Percentiles rank a stretch among this genome's conserved stretches.
These are phyloP conservation scores for Leucoma salicis DNA, from an alignment of 2,888 invertebrate species.

Conservation along the genomic window DNA sequence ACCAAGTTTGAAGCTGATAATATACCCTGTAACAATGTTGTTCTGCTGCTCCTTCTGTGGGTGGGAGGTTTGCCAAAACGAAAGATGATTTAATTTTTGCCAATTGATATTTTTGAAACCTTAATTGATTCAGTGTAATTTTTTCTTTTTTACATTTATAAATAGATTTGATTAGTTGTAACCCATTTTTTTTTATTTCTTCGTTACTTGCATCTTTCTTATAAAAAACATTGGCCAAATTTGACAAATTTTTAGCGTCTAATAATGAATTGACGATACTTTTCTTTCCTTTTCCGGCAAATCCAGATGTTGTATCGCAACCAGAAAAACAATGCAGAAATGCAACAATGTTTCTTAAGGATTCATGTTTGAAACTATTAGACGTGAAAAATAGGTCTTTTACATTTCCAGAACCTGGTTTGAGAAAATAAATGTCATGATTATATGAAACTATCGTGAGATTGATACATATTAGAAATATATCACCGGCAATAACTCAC, in stretches of 20 bases:
- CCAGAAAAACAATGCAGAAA: slow-evolving; percentile 21
- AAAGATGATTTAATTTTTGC: slow-evolving; percentile 23
- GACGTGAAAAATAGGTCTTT: slow-evolving; percentile 14
- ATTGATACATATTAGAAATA: too few species aligned
- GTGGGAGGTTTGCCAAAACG: slow-evolving; percentile 16
- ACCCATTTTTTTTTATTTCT: slow-evolving; percentile 14
- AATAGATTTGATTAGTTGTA: slow-evolving; percentile 18
- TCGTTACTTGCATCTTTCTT: slow-evolving; percentile 16
- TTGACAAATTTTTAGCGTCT: slow-evolving; percentile 2
- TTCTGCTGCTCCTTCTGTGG: slow-evolving; percentile 27
- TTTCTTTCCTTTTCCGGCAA: slow-evolving; percentile 25
- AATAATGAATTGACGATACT: slow-evolving; percentile 16
- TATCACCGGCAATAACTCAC: too few species aligned
- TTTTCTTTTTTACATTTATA: slow-evolving; percentile 11
- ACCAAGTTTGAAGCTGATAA: slow-evolving; percentile 20
- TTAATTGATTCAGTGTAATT: slow-evolving; percentile 22
- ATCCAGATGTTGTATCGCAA: slow-evolving; percentile 22
- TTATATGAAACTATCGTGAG: slow-evolving; percentile 18
- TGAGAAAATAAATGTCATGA: slow-evolving; percentile 14
- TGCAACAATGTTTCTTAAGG: slow-evolving; percentile 22
- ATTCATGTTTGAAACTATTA: slow-evolving; percentile 28
- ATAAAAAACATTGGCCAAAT: slow-evolving; percentile 16
- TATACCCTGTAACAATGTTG: slow-evolving; percentile 27
- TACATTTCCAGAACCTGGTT: slow-evolving; percentile 13
- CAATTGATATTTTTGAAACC: slow-evolving; percentile 23